Conservation (phyloP, 2,888 invertebrate genomes). For the Micropterix aruncella region DNA sequence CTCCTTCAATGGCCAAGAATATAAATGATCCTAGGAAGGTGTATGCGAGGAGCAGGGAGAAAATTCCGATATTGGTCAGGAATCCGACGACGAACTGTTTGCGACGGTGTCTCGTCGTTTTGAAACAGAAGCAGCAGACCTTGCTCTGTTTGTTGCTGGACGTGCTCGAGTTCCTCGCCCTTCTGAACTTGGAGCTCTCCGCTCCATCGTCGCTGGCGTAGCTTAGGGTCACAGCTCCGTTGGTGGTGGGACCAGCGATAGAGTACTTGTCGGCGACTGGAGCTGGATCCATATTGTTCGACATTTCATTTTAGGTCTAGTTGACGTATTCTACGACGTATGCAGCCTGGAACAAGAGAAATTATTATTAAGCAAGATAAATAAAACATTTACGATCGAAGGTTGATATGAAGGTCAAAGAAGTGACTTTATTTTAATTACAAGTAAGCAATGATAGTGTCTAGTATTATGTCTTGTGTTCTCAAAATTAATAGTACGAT, state of each 20-base stretch:
- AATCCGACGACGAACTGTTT: conserved; percentile 57
- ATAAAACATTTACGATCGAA: too few relatives aligned
- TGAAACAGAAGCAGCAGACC: conserved; percentile 39
- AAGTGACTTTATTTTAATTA: too few relatives aligned
- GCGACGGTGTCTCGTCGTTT: conserved; percentile 37
- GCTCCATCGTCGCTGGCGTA: conserved; percentile 39
- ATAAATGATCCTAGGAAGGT: conserved; percentile 65
- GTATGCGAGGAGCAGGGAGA: conserved; percentile 67
- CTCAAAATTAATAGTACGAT: too few relatives aligned
- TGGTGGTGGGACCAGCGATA: conserved; percentile 33
- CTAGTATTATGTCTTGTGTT: too few relatives aligned
- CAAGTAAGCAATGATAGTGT: too few relatives aligned
- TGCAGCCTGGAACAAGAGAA: too few relatives aligned
- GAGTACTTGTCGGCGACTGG: conserved; percentile 26
- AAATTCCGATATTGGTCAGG: conserved; percentile 71
- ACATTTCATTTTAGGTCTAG: neutral
- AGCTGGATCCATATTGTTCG: neutral
- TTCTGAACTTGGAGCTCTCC: conserved; percentile 34
- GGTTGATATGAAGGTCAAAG: too few relatives aligned
- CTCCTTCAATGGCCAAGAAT: conserved; percentile 73
- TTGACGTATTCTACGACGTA: too few relatives aligned
- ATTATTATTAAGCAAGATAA: too few relatives aligned
- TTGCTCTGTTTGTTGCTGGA: conserved; percentile 24
- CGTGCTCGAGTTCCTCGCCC: conserved; percentile 18
- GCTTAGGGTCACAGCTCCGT: conserved; percentile 37